phyloP scores from a whole-genome alignment of 2,113 vertebrate species.

The Mormyrus lacerda region DNA sequence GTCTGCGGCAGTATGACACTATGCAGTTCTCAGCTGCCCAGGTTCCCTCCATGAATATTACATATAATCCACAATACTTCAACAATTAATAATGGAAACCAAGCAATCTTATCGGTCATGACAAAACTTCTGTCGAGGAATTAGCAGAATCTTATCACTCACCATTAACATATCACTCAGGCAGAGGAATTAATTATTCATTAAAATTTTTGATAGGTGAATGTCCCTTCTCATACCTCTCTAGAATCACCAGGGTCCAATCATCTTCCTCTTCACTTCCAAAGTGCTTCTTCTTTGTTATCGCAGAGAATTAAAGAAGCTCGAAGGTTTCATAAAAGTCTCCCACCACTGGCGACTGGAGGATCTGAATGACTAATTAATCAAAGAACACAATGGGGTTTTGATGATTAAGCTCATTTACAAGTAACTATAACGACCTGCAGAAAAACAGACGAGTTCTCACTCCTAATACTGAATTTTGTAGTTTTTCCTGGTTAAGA shows the following conservation, averaged over 20 bases:
- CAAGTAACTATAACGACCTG: neutral
- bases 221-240: neutral
- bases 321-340: neutral
- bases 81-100: conserved; percentile 55
- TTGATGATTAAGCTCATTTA: conserved; percentile 8
- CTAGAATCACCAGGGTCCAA: neutral
- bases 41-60: conserved; percentile 42
- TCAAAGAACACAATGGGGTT: conserved; percentile 1
- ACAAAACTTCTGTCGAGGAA: conserved; percentile 37
- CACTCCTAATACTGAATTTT: neutral
- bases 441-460: neutral
- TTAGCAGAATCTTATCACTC: conserved; percentile 46
- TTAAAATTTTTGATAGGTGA: conserved; percentile 32
- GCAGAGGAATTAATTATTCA: conserved; percentile 49
- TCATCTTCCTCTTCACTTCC: neutral
- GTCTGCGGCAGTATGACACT: conserved; percentile 16
- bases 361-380: conserved; percentile 14
- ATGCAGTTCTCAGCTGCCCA: conserved; percentile 36
- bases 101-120: conserved; percentile 49
- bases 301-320: neutral
- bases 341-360: neutral
- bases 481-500: neutral
- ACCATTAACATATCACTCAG: conserved; percentile 48
- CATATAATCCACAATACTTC: conserved; percentile 52
- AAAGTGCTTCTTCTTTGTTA: neutral